Evolutionary conservation across 2,797 vertebrate genomes (phyloP).

Genomic region (Salmo trutta): DNA sequence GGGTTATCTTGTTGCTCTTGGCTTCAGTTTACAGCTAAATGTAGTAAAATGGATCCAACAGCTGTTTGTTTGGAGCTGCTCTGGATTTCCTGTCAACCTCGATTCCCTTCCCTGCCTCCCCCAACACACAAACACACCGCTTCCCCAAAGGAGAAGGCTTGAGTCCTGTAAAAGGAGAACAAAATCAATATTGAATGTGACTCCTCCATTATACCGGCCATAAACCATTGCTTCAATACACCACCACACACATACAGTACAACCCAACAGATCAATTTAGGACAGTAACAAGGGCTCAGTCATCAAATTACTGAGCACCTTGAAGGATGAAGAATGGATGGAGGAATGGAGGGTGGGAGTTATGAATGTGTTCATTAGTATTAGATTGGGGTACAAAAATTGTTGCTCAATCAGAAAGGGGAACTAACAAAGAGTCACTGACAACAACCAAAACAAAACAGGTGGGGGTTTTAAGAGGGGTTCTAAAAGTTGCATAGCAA

Average conservation of each 20-base stretch:
- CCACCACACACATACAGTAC: neutral
- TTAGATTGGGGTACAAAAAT: neutral
- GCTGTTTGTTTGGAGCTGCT: neutral
- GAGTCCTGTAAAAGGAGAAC: neutral
- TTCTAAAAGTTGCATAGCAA: too few relatives aligned
- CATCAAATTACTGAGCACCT: too few relatives aligned
- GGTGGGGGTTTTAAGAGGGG: too few relatives aligned
- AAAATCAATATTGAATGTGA: neutral
- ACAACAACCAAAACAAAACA: too few relatives aligned
- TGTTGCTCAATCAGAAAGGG: too few relatives aligned
- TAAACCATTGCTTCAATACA: too few relatives aligned
- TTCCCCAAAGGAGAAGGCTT: neutral
- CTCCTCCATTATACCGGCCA: neutral
- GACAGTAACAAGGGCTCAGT: neutral
- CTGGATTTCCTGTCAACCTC: neutral
- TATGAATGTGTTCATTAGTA: neutral
- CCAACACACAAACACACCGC: neutral
- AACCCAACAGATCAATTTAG: neutral
- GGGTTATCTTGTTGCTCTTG: neutral
- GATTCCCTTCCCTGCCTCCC: neutral
- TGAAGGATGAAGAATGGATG: too few relatives aligned
- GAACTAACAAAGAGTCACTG: too few relatives aligned
- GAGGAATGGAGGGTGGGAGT: too few relatives aligned
- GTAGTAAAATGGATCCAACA: neutral
- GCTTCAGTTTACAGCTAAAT: neutral